Evolutionary conservation across 1,140 invertebrate species (phyloP).

Genomic region (Eumeta japonica): DNA sequence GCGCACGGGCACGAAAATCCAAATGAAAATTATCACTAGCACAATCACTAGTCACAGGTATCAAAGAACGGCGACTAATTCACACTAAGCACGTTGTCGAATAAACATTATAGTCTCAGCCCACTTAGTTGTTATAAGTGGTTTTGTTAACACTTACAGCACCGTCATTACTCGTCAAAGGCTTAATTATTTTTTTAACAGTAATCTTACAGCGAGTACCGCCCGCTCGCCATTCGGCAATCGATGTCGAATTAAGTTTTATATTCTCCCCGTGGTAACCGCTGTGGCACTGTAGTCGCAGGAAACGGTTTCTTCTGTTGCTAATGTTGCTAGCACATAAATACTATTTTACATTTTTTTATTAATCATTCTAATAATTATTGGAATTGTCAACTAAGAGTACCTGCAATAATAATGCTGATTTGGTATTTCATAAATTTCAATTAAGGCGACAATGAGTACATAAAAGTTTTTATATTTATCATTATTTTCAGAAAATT

Average conservation of each 20-base stretch:
- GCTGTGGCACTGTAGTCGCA: slow-evolving; percentile 26
- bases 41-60: slow-evolving; percentile 34
- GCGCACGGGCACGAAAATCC: slow-evolving; percentile 37
- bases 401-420: too few species aligned
- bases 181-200: slow-evolving; percentile 29
- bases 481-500: slow-evolving; percentile 1
- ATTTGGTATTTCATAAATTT: too few species aligned
- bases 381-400: too few species aligned
- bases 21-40: slow-evolving; percentile 21
- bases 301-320: too few species aligned
- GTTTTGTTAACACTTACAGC: slow-evolving; percentile 49
- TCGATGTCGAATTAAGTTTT: slow-evolving; percentile 46
- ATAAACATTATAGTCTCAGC: slow-evolving; percentile 38
- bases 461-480: too few species aligned
- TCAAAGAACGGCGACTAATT: slow-evolving; percentile 31
- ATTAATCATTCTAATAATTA: too few species aligned
- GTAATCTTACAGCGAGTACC: slow-evolving; percentile 35
- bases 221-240: slow-evolving; percentile 35
- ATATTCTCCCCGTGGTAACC: slow-evolving; percentile 22
- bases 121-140: too few species aligned
- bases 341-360: too few species aligned
- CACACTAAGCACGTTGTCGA: slow-evolving; percentile 46
- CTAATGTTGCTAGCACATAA: too few species aligned
- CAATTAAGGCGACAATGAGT: too few species aligned
- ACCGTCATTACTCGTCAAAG: slow-evolving; percentile 38